A percentile compares a stretch with the other conserved stretches of the same genome.
Evolutionary conservation across 2,888 invertebrate species (phyloP).

Genomic region (Zelleria hepariella): DNA sequence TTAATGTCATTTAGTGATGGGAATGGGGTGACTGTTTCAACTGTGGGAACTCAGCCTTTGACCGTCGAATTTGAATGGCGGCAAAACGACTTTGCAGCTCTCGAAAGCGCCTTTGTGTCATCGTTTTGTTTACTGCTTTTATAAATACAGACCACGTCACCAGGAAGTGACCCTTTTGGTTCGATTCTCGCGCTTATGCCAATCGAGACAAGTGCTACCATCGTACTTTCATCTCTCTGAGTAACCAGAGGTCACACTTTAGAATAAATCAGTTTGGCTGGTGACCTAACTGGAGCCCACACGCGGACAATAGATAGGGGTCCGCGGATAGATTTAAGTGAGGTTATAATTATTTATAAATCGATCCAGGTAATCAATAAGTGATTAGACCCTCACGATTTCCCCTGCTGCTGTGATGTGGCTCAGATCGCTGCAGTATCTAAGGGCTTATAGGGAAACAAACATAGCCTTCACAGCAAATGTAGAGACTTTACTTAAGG

Average conservation of each 20-base stretch:
- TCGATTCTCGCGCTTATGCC: too few species aligned
- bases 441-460: background rate
- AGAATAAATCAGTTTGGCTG: background rate
- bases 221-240: background rate
- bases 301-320: background rate
- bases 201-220: too few species aligned
- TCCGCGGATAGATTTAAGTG: background rate
- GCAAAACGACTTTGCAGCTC: background rate
- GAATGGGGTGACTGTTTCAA: constrained; percentile 45
- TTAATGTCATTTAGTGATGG: constrained; percentile 53
- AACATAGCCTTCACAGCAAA: too few species aligned
- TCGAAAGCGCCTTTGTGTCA: background rate
- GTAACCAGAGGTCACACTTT: background rate
- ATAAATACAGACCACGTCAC: background rate
- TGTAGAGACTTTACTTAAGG: too few species aligned
- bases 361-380: constrained; percentile 38
- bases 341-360: background rate
- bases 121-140: background rate
- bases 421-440: constrained; percentile 38
- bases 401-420: constrained; percentile 27
- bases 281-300: background rate
- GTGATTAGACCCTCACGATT: constrained; percentile 61
- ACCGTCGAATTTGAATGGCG: constrained; percentile 36
- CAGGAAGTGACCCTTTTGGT: too few species aligned
- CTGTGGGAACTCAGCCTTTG: constrained; percentile 48